Conservation (phyloP, 2,888 invertebrate genomes). For the Meandrusa payeni region DNA sequence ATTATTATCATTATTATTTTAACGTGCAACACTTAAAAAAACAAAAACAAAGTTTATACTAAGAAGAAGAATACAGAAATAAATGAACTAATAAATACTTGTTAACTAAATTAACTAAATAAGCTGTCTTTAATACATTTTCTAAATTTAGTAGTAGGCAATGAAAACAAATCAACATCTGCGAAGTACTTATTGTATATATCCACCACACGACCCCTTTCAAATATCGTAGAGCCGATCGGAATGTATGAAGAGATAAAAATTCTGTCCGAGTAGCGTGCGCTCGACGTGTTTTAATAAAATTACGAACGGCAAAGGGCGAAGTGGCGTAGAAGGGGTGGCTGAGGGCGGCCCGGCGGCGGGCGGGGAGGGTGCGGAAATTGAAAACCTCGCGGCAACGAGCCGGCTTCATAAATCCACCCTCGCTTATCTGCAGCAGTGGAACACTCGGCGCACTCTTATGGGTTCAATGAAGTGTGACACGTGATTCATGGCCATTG, state of each 20-base stretch:
- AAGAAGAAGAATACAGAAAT: too few relatives aligned
- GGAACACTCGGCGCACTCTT: constrained; percentile 45
- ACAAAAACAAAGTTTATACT: too few relatives aligned
- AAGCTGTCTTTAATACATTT: too few relatives aligned
- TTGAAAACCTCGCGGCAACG: constrained; percentile 59
- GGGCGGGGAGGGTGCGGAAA: constrained; percentile 54
- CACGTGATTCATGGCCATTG: constrained; percentile 43
- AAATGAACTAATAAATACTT: too few relatives aligned
- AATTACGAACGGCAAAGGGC: constrained; percentile 52
- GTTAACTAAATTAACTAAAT: too few relatives aligned
- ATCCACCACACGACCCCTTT: constrained; percentile 36
- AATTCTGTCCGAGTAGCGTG: constrained; percentile 52
- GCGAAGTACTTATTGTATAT: too few relatives aligned
- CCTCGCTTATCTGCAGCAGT: constrained; percentile 49
- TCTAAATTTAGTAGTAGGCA: too few relatives aligned
- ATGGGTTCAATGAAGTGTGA: constrained; percentile 53
- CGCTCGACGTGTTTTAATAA: constrained; percentile 66
- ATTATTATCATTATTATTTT: too few relatives aligned
- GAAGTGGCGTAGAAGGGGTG: constrained; percentile 30
- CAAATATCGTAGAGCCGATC: constrained; percentile 31
- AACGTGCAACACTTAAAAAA: too few relatives aligned
- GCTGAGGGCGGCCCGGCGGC: constrained; percentile 28
- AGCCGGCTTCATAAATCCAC: constrained; percentile 53
- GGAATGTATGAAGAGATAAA: constrained; percentile 61
- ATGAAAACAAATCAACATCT: too few relatives aligned